phyloP scores from a whole-genome alignment of 64 coral and sea anemone genomes.

The Montipora foliosa region DNA sequence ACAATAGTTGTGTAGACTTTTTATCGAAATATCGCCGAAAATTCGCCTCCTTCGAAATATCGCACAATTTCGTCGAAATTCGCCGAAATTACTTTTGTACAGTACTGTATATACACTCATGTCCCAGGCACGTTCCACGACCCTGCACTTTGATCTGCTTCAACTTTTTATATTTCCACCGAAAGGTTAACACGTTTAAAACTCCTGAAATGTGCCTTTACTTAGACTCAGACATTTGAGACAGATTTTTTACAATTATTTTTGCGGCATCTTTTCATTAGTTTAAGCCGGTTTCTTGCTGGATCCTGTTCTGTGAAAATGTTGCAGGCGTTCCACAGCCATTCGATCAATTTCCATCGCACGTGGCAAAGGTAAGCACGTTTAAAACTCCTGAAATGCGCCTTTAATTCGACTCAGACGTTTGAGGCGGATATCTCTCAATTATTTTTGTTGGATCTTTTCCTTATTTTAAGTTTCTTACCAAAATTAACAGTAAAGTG shows the following conservation, averaged over 20 bases:
- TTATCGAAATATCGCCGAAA: no score
- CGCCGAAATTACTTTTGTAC: no score
- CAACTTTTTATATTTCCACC: conserved; percentile 41
- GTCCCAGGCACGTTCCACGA: conserved; percentile 43
- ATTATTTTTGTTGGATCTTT: conserved; percentile 36
- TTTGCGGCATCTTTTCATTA: conserved; percentile 60
- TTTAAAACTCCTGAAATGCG: conserved; percentile 62
- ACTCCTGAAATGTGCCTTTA: conserved; percentile 58
- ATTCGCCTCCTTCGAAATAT: no score
- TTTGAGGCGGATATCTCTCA: conserved; percentile 56
- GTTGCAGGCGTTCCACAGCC: conserved; percentile 41
- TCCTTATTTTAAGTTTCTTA: conserved; percentile 62
- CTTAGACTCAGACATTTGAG: conserved; percentile 46
- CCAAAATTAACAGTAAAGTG: conserved; percentile 65
- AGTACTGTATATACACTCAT: no score
- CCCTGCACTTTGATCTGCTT: conserved; percentile 30
- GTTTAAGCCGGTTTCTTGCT: conserved; percentile 55
- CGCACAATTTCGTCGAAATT: no score
- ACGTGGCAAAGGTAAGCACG: conserved; percentile 41
- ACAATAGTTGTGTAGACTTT: no score
- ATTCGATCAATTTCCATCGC: conserved; percentile 52
- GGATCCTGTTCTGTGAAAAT: conserved; percentile 60
- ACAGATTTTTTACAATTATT: conserved; percentile 31
- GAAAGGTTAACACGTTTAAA: conserved; percentile 61
- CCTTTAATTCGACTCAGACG: conserved; percentile 56